Conservation (phyloP, 1,140 invertebrate genomes). For the Ephestia elutella region DNA sequence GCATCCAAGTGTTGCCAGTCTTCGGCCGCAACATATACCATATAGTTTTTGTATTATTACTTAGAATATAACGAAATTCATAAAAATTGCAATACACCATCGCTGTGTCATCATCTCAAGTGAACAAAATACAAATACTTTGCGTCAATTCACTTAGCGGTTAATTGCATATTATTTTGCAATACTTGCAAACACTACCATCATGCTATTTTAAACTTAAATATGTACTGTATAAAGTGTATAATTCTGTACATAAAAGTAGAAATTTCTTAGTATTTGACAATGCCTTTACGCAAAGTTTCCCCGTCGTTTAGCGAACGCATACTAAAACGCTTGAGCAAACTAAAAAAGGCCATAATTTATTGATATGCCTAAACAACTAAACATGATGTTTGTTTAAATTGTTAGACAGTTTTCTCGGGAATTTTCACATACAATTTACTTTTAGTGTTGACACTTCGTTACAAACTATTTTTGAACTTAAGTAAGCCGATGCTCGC, state of each 20-base stretch:
- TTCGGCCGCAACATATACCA: no score
- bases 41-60: no score
- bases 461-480: background rate
- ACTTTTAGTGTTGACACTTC: background rate
- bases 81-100: no score
- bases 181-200: background rate
- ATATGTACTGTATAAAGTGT: background rate
- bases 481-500: no score
- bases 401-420: background rate
- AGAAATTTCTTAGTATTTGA: background rate
- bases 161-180: background rate
- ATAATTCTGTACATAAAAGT: background rate
- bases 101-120: no score
- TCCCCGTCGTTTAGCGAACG: background rate
- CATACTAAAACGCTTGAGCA: conserved; percentile 10
- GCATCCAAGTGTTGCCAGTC: no score
- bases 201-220: background rate
- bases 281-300: conserved; percentile 5
- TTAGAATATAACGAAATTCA: no score
- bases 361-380: conserved; percentile 16
- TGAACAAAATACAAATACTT: background rate
- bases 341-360: conserved; percentile 10
- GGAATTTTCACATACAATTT: conserved; percentile 6
- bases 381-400: conserved; percentile 8
- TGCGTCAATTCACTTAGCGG: background rate